Conservation (phyloP, 2,113 vertebrate genomes). For the Camelus bactrianus region DNA sequence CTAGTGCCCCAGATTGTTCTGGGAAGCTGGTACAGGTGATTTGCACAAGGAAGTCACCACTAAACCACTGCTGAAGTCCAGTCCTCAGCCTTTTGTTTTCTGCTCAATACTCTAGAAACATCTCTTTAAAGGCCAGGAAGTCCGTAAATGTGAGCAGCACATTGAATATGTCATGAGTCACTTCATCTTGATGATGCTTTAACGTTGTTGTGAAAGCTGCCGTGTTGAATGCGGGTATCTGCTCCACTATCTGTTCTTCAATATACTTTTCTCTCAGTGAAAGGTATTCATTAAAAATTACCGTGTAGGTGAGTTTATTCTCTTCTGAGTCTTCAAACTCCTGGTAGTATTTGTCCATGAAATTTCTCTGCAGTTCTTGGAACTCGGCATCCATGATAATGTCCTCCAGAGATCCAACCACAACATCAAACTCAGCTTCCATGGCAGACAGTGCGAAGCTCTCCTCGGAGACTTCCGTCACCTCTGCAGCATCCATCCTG, state of each 20-base stretch:
- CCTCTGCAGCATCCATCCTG: neutral
- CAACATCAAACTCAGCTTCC: slow-evolving; percentile 91
- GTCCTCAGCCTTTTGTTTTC: slow-evolving; percentile 91
- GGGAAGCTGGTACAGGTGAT: slow-evolving; percentile 67
- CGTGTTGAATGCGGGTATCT: slow-evolving; percentile 92
- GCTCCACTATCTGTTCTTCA: slow-evolving; percentile 90
- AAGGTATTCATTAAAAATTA: slow-evolving; percentile 95
- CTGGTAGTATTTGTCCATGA: slow-evolving; percentile 94
- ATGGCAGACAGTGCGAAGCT: slow-evolving; percentile 86
- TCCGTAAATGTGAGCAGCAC: slow-evolving; percentile 94
- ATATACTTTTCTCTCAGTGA: slow-evolving; percentile 92
- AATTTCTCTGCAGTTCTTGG: slow-evolving; percentile 90
- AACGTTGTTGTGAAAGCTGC: slow-evolving; percentile 88
- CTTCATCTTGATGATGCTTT: slow-evolving; percentile 93
- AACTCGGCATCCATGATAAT: slow-evolving; percentile 93
- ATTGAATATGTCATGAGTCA: slow-evolving; percentile 92
- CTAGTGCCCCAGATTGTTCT: slow-evolving; percentile 45
- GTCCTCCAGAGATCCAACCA: slow-evolving; percentile 92
- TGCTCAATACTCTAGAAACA: slow-evolving; percentile 94
- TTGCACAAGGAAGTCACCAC: slow-evolving; percentile 90
- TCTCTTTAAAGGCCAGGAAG: slow-evolving; percentile 95
- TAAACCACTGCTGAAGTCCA: slow-evolving; percentile 90
- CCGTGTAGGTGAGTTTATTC: slow-evolving; percentile 93
- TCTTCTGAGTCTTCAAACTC: slow-evolving; percentile 95
- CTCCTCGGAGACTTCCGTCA: slow-evolving; percentile 85